Evolutionary conservation across 2,113 vertebrate species (phyloP).

Genomic region (Chlamydotis undulata): DNA sequence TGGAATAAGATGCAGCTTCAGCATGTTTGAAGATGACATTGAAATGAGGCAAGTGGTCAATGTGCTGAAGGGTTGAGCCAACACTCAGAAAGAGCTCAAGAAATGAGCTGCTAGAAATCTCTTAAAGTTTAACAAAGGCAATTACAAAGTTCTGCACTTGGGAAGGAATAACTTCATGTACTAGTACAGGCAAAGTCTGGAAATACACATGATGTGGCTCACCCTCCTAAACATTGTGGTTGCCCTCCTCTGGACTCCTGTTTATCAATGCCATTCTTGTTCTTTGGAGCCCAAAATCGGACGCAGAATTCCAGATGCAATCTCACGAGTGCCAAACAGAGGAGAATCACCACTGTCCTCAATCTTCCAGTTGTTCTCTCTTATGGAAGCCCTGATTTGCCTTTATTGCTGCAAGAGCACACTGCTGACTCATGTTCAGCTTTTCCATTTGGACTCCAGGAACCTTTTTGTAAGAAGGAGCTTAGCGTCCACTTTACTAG

Average conservation of each 20-base stretch:
- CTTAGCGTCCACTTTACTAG: neutral
- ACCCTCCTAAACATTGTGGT: neutral
- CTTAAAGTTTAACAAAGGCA: neutral
- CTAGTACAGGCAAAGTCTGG: neutral
- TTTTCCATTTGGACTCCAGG: neutral
- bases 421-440: neutral
- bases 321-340: neutral
- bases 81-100: neutral
- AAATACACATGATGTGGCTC: neutral
- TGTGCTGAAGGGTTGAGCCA: neutral
- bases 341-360: neutral
- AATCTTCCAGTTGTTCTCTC: neutral
- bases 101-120: neutral
- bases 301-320: neutral
- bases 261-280: neutral
- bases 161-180: neutral
- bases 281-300: neutral
- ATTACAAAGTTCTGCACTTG: neutral
- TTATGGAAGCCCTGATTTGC: rapidly evolving
- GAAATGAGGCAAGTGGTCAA: neutral
- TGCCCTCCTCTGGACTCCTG: neutral
- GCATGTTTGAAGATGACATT: neutral
- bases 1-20: neutral
- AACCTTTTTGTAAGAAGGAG: neutral
- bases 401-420: neutral